Percentiles rank a stretch among this genome's conserved stretches.
Evolutionary conservation across 2,888 invertebrate species (phyloP).

Genomic region (Nemoura dubitans): DNA sequence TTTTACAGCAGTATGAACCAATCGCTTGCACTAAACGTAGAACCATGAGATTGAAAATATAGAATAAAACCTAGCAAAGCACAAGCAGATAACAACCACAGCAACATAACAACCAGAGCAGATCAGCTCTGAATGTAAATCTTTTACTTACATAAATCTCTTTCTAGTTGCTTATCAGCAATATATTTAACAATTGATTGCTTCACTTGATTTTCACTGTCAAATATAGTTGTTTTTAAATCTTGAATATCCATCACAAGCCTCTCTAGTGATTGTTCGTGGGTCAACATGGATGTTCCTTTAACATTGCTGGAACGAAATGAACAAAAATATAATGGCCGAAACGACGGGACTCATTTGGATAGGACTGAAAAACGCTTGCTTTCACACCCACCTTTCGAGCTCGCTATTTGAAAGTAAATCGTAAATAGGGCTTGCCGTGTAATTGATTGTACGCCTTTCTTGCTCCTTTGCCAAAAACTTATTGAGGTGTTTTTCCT

Average conservation of each 20-base stretch:
- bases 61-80: no score
- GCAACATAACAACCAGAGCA: no score
- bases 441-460: not conserved
- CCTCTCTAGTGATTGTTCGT: not conserved
- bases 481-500: not conserved
- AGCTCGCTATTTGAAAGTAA: not conserved
- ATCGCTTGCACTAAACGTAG: conserved; percentile 31
- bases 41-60: no score
- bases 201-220: conserved; percentile 23
- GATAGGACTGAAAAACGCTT: no score
- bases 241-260: conserved; percentile 20
- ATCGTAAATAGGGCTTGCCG: not conserved
- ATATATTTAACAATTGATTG: conserved; percentile 35
- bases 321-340: not conserved
- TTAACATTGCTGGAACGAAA: not conserved
- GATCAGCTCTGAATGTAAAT: not conserved
- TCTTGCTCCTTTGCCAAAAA: not conserved
- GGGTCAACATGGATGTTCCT: not conserved
- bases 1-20: conserved; percentile 1
- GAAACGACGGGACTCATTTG: no score
- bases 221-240: conserved; percentile 23
- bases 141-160: conserved; percentile 25
- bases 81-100: no score
- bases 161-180: conserved; percentile 26
- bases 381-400: not conserved